Percentiles rank a stretch among this genome's conserved stretches.
phyloP scores from a whole-genome alignment of 2,888 invertebrate species.

The Amphipoea oculea region DNA sequence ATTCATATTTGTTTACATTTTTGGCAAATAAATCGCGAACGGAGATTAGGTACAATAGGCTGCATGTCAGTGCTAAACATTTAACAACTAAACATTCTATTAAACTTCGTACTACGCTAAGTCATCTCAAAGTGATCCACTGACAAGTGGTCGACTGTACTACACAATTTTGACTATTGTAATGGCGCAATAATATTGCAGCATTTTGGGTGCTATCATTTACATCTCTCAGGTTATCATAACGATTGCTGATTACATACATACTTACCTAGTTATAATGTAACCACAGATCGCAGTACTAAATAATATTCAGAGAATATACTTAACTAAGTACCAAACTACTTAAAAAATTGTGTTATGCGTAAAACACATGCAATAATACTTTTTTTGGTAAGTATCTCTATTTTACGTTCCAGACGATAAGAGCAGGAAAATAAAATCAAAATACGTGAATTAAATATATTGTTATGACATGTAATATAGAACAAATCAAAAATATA shows the following conservation, averaged over 20 bases:
- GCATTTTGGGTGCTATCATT: constrained; percentile 1
- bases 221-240: constrained; percentile 15
- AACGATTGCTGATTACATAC: constrained; percentile 13
- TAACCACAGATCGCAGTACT: constrained; percentile 19
- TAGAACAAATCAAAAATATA: constrained; percentile 16
- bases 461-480: background rate
- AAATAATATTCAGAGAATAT: constrained; percentile 10
- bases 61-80: background rate
- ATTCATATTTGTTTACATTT: too few relatives aligned
- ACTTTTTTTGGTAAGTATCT: constrained; percentile 10
- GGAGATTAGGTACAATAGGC: background rate
- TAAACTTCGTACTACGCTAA: background rate
- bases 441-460: background rate
- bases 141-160: background rate
- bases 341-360: background rate
- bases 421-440: constrained; percentile 32
- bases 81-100: too few relatives aligned
- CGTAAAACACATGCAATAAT: constrained; percentile 13
- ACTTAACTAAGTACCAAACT: background rate
- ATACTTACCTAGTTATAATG: constrained; percentile 7
- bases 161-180: background rate
- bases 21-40: too few relatives aligned
- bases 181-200: constrained; percentile 3
- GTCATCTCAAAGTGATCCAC: background rate
- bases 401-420: background rate